phyloP scores from a whole-genome alignment of 2,888 invertebrate genomes.

The Pterostichus niger region DNA sequence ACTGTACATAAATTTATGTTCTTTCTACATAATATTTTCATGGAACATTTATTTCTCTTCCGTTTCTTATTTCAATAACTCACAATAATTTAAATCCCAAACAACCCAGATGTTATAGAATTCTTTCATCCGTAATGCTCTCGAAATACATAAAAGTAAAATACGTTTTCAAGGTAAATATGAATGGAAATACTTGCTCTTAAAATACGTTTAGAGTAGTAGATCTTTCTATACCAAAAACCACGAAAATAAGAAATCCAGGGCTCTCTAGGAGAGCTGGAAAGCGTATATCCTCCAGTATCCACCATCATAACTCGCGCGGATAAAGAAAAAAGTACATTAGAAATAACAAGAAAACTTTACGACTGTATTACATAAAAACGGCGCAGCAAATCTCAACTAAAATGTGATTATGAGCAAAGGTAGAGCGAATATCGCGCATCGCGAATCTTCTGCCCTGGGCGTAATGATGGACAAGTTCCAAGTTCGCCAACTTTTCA shows the following conservation, averaged over 20 bases:
- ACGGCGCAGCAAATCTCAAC: slow-evolving; percentile 64
- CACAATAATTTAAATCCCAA: too few species aligned
- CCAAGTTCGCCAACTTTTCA: slow-evolving; percentile 12
- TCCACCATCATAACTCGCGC: slow-evolving; percentile 49
- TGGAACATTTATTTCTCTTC: too few species aligned
- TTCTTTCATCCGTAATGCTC: not conserved
- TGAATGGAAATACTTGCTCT: slow-evolving; percentile 21
- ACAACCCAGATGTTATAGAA: too few species aligned
- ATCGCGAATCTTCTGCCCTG: too few species aligned
- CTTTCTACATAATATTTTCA: too few species aligned
- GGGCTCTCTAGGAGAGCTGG: too few species aligned
- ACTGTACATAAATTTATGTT: too few species aligned
- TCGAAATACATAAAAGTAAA: slow-evolving; percentile 1
- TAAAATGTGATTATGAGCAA: slow-evolving; percentile 62
- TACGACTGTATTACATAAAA: slow-evolving; percentile 63
- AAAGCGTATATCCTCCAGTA: slow-evolving; percentile 10
- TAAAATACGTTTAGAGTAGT: not conserved
- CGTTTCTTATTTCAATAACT: too few species aligned
- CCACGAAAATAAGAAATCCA: too few species aligned
- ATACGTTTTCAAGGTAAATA: slow-evolving; percentile 8
- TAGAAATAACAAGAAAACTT: slow-evolving; percentile 66
- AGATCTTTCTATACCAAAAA: slow-evolving; percentile 2
- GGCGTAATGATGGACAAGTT: slow-evolving; percentile 13
- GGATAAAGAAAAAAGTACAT: slow-evolving; percentile 61
- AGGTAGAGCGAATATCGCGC: not conserved